Base-by-base conservation (phyloP, 2,888 invertebrate genomes). In the Rhorus exstirpatorius region DNA sequence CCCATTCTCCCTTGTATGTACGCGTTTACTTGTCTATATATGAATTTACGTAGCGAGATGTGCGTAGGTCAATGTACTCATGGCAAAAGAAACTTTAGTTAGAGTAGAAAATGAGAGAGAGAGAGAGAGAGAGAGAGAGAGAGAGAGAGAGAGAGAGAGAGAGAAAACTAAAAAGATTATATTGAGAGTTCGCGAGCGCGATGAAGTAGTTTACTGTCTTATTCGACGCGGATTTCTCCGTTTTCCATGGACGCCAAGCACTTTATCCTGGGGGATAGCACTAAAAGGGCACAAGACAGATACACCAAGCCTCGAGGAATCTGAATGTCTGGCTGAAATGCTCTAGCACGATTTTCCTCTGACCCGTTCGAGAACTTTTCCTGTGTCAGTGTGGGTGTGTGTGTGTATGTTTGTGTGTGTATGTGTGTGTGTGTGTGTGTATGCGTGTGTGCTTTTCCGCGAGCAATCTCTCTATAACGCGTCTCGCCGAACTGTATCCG, bases 251-350 rank as follows among this genome's bases (percentile, higher is more conserved):
- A 53, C 12, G 51, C 10, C 38, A n/a, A 21, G 70, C 71, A 63
- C 71, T 78, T 78, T 71, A 71, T 35, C 67, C 8, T n/a, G 46
- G n/a, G 7, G 38, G 19, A 38, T 14, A 46, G 46, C 65, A 65
- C 55, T 81, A 71, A 81, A 76, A 61, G n/a, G 55, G 70, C 49
- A 75, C 49, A 53, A 44, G 53, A 70, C 71, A 60, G 76, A 71
- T 65, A 67, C 31, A 51, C 49, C 46, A 61, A 70, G 70, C 58
- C 70, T 65, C 49, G 26, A 38, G 71, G 76, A 81, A 76, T 81
- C 65, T 76, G 76, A 81, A 67, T 76, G 76, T 76, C 76, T 71
- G 51, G 70, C 17, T 31, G 53, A 58, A 72, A 26, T 71, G 41
- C 61, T 53, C 35, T 19, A 38, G 21, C 31, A 26, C 35, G 46